Evolutionary conservation across 2,113 vertebrate species (phyloP).

Genomic region (Atherinomorus stipes): DNA sequence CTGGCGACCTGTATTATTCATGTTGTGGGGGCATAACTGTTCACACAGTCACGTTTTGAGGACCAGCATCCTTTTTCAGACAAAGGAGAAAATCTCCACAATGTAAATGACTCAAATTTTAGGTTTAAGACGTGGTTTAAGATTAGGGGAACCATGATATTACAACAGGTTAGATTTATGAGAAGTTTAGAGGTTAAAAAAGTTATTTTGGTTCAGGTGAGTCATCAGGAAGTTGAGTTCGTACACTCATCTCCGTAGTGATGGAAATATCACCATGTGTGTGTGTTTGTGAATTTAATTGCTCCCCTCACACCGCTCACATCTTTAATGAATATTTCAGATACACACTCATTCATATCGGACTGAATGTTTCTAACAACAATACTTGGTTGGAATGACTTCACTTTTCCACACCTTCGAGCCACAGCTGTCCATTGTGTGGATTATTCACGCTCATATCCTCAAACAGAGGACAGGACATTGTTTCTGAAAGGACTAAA

Average conservation of each 20-base stretch:
- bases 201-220: background rate
- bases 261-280: too few relatives aligned
- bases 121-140: background rate
- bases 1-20: background rate
- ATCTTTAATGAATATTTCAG: background rate
- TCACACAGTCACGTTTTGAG: background rate
- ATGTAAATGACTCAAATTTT: background rate
- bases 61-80: background rate
- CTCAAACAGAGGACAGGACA: constrained; percentile 8
- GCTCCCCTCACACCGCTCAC: too few relatives aligned
- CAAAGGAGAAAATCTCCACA: background rate
- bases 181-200: too few relatives aligned
- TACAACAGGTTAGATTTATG: too few relatives aligned
- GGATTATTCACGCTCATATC: background rate
- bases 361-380: too few relatives aligned
- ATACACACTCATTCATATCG: too few relatives aligned
- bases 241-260: background rate
- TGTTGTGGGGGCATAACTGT: background rate
- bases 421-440: constrained; percentile 13
- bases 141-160: fast-evolving
- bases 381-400: background rate
- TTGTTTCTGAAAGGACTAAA: constrained; percentile 1
- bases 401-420: background rate
- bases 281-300: background rate
- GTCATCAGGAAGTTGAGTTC: background rate